These are phyloP conservation scores for Oryzias woworae DNA, from an alignment of 2,113 vertebrate species.

Conservation along the genomic window DNA sequence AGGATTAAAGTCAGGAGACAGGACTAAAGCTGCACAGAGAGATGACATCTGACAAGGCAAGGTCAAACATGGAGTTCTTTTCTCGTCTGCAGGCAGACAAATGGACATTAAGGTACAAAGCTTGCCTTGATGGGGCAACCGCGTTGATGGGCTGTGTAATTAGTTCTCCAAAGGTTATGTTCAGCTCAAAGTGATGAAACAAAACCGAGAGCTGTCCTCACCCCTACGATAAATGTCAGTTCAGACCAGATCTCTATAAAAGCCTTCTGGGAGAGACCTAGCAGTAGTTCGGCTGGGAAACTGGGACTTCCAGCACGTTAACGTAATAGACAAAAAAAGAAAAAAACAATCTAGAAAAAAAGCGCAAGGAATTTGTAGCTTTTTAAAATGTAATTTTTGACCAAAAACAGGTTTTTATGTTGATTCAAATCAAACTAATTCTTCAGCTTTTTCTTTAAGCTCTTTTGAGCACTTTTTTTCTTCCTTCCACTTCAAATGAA, in stretches of 20 bases:
- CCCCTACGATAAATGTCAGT: conserved; percentile 57
- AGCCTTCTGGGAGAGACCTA: conserved; percentile 27
- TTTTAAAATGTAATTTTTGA: conserved; percentile 2
- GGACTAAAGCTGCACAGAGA: conserved; percentile 33
- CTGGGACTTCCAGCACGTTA: conserved; percentile 25
- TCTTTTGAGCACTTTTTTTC: background rate
- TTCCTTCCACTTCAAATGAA: conserved; percentile 18
- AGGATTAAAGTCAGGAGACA: conserved; percentile 40
- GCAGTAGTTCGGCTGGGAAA: conserved; percentile 14
- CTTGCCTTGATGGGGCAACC: conserved; percentile 21
- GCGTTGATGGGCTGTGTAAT: conserved; percentile 64
- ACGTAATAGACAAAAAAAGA: conserved; percentile 11
- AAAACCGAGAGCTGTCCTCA: conserved; percentile 52
- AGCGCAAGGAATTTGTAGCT: conserved; percentile 1
- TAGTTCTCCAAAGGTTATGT: conserved; percentile 59
- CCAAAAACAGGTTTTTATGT: conserved; percentile 2
- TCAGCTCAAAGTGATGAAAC: conserved; percentile 56
- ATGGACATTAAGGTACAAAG: conserved; percentile 38
- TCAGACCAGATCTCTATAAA: conserved; percentile 57
- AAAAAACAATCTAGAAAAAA: conserved; percentile 1
- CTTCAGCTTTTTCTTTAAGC: background rate
- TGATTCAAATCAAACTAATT: conserved; percentile 11
- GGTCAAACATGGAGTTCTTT: conserved; percentile 41
- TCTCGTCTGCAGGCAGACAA: conserved; percentile 37
- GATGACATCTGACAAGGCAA: conserved; percentile 46